A percentile compares a stretch with the other conserved stretches of the same genome.
Evolutionary conservation across 64 coral and sea anemone species (phyloP).

Genomic region (Orbicella faveolata): DNA sequence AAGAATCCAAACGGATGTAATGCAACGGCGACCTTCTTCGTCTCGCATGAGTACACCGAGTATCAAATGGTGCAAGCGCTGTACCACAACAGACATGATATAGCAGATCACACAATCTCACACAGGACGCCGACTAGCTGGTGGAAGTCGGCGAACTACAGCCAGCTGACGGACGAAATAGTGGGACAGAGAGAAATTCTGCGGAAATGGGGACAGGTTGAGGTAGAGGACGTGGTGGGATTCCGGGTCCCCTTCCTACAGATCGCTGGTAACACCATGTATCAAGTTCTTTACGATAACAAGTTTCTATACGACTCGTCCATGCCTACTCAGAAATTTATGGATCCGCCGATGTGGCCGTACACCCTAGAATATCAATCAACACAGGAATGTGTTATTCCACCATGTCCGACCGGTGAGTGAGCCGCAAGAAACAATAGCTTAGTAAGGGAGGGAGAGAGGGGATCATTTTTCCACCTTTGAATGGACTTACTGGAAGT

Average conservation of each 20-base stretch:
- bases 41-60: constrained; percentile 91
- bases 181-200: constrained; percentile 85
- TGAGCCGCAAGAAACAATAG: background rate
- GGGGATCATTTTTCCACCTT: too few species aligned
- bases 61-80: constrained; percentile 84
- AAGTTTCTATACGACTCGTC: constrained; percentile 88
- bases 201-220: constrained; percentile 73
- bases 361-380: constrained; percentile 85
- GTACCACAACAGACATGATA: constrained; percentile 86
- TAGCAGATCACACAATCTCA: constrained; percentile 86
- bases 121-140: constrained; percentile 63
- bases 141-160: constrained; percentile 86
- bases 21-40: constrained; percentile 83
- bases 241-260: constrained; percentile 86
- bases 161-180: constrained; percentile 67
- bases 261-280: constrained; percentile 80
- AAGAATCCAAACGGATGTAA: constrained; percentile 83
- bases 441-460: too few species aligned
- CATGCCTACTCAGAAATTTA: constrained; percentile 65
- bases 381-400: constrained; percentile 87
- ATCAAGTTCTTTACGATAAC: constrained; percentile 70
- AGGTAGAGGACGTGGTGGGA: constrained; percentile 64
- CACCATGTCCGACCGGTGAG: constrained; percentile 81
- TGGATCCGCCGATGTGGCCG: constrained; percentile 84
- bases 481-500: too few species aligned